Percentiles rank a stretch among this genome's conserved stretches.
phyloP scores from a whole-genome alignment of 2,797 vertebrate species.

The Rhinichthys osculus region DNA sequence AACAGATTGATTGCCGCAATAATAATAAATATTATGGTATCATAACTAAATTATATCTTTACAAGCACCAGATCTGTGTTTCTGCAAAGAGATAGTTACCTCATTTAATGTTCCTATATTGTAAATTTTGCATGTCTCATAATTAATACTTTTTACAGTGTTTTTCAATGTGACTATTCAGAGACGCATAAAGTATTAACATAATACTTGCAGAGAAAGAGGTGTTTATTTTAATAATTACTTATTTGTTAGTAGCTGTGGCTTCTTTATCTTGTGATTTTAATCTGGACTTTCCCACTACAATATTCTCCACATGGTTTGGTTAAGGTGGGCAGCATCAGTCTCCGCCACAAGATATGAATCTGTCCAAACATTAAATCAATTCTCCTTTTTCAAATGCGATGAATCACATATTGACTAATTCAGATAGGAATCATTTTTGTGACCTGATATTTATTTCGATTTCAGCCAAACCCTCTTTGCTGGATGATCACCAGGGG shows the following conservation, averaged over 20 bases:
- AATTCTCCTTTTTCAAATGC: background rate
- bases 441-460: background rate
- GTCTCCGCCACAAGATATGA: background rate
- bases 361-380: conserved; percentile 5
- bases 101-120: background rate
- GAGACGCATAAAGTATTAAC: background rate
- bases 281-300: background rate
- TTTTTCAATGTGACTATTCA: background rate
- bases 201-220: background rate
- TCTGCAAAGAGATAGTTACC: background rate
- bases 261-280: background rate
- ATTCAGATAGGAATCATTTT: background rate
- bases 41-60: background rate
- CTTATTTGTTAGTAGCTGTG: background rate
- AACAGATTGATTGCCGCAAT: background rate
- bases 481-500: background rate
- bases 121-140: background rate
- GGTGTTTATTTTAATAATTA: background rate
- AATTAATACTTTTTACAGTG: background rate
- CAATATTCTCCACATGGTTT: background rate
- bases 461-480: background rate
- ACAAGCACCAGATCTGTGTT: background rate
- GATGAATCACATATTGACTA: background rate
- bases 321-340: background rate
- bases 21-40: background rate